phyloP scores from a whole-genome alignment of 1,140 invertebrate species.

The Tetramorium alpestre region DNA sequence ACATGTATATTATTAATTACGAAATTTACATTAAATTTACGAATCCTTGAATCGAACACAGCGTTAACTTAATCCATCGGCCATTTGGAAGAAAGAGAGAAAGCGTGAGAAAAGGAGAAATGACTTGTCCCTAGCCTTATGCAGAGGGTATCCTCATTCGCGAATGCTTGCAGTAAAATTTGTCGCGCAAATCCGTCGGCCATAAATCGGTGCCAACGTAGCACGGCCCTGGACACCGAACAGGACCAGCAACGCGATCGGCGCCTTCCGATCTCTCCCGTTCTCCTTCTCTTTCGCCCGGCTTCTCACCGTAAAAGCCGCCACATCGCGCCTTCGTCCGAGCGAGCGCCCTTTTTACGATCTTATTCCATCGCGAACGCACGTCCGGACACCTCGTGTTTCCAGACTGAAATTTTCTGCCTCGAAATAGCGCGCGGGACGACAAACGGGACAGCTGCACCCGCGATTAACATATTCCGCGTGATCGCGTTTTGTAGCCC shows the following conservation, averaged over 20 bases:
- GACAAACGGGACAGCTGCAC: constrained; percentile 41
- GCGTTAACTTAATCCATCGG: not conserved
- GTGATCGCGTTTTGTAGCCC: constrained; percentile 33
- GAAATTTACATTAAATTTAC: not conserved
- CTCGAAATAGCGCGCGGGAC: not conserved
- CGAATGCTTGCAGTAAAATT: constrained; percentile 72
- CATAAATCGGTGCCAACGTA: constrained; percentile 69
- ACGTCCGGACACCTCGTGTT: constrained; percentile 17
- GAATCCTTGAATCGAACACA: not conserved
- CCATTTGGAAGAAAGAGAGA: not conserved
- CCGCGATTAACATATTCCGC: constrained; percentile 49
- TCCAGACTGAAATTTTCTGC: constrained; percentile 33
- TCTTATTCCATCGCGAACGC: constrained; percentile 21
- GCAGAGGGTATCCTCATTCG: constrained; percentile 28
- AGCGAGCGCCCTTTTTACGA: constrained; percentile 50
- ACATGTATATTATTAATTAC: not conserved
- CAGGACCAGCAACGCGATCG: constrained; percentile 45
- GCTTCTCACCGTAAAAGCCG: constrained; percentile 48
- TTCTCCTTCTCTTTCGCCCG: not conserved
- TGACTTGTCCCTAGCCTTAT: not conserved
- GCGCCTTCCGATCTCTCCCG: constrained; percentile 57
- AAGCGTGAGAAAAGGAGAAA: constrained; percentile 29
- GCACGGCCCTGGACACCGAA: constrained; percentile 37
- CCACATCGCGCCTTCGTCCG: constrained; percentile 38
- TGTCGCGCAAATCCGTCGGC: constrained; percentile 67